Evolutionary conservation across 2,888 invertebrate genomes (phyloP).

Genomic region (Pseudococcus longispinus): DNA sequence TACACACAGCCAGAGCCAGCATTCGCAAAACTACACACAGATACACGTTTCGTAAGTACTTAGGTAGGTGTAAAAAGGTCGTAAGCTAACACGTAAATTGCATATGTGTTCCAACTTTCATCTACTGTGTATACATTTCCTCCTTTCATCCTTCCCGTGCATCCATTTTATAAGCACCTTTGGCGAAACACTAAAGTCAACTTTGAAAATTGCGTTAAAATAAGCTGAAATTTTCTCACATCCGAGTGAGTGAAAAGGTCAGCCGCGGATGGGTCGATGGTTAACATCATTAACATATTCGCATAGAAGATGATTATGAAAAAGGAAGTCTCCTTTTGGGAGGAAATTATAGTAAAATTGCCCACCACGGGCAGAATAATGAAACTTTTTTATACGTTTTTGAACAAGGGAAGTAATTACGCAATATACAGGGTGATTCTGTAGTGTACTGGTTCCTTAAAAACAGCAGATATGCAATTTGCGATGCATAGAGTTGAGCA

Average conservation of each 20-base stretch:
- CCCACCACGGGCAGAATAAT: no score
- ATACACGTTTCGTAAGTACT: neutral
- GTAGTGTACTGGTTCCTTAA: no score
- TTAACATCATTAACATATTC: neutral
- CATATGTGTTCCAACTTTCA: conserved; percentile 5
- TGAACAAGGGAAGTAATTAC: no score
- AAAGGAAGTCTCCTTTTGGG: no score
- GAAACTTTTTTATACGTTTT: no score
- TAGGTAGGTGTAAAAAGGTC: neutral
- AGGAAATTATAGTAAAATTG: no score
- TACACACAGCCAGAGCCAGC: no score
- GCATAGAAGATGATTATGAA: no score
- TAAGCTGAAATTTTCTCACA: conserved; percentile 26
- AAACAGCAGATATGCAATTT: no score
- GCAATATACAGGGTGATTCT: no score
- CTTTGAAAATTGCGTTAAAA: neutral
- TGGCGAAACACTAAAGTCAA: neutral
- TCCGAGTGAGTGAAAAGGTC: conserved; percentile 48
- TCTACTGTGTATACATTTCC: neutral
- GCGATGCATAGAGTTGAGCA: no score
- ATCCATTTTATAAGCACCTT: neutral
- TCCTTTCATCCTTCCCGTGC: neutral
- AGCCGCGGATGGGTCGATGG: conserved; percentile 1
- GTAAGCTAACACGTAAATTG: conserved; percentile 7
- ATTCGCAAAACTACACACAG: no score